Evolutionary conservation across 2,113 vertebrate species (phyloP), one percentile per base, ranked within the genome.

Genomic region (Scomber scombrus): DNA sequence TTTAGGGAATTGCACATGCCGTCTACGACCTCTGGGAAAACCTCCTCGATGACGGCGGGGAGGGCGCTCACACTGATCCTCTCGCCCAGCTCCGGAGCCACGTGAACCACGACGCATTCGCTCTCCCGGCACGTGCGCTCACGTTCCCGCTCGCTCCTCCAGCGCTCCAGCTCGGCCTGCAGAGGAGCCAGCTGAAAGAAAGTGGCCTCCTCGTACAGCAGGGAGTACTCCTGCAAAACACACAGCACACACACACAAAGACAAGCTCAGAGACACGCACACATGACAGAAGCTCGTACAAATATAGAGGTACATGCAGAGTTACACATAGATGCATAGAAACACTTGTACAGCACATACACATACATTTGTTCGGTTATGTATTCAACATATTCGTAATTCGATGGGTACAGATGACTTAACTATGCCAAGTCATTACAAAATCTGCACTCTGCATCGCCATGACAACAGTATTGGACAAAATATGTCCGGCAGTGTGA

Each of bases 181-280:
- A 99, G 95, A 40, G 97, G 96, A 85, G 95, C 95, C 75, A 99
- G 96, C 91, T 99, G 97, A 91, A 98, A 99, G 86, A 98, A 99
- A 43, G 93, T 93, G 54, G 98, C 97, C 92, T 99, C 98, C 95
- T 99, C 98, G 65, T 97, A 98, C 87, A 99, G 92, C 91, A 98
- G 93, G 66, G 95, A 96, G 84, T 96, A 99, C 88, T 99, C 98
- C 98, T 99, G 91, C 49, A 86, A 49, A 75, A 90, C 49, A 70
- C 45, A 74, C 10, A 13, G 12, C 23, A 26, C 34, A 40, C 34
- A 40, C 12, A 62, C 19, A 66, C n/a, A 13, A 13, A 57, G 1
- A 69, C 15, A 67, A 26, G 47, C 13, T 57, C 55, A 71, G 14
- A 66, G 7, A 50, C 10, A 58, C 19, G 8, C 8, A 18, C 12